These are phyloP conservation scores for Hydraecia micacea DNA, from an alignment of 2,888 invertebrate species.

Conservation along the genomic window DNA sequence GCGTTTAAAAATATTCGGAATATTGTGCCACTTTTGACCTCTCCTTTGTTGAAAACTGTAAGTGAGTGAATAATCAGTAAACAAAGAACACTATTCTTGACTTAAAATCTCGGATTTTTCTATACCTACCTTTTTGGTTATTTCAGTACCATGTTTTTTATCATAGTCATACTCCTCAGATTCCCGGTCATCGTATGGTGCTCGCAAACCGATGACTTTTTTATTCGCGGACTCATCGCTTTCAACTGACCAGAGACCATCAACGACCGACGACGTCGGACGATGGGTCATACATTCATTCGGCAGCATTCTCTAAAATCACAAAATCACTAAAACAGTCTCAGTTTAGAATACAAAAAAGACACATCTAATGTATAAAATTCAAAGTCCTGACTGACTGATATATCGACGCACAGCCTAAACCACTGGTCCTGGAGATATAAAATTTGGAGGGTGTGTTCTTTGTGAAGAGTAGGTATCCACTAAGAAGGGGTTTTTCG, in stretches of 20 bases:
- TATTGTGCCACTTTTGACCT: too few species aligned
- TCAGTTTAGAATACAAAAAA: constrained; percentile 10
- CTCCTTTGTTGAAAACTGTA: constrained; percentile 44
- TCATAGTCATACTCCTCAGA: constrained; percentile 69
- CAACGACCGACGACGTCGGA: constrained; percentile 27
- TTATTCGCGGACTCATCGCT: constrained; percentile 65
- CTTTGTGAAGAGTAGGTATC: too few species aligned
- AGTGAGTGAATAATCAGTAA: background rate
- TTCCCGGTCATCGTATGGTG: constrained; percentile 65
- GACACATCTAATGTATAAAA: background rate
- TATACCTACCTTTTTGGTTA: constrained; percentile 70
- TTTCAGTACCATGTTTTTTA: constrained; percentile 57
- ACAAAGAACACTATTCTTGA: background rate
- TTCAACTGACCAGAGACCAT: constrained; percentile 16
- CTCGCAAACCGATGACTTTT: constrained; percentile 67
- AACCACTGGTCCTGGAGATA: too few species aligned
- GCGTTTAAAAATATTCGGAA: too few species aligned
- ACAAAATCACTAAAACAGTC: constrained; percentile 51
- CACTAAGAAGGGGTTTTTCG: too few species aligned
- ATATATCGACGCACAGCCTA: too few species aligned
- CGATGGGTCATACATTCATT: constrained; percentile 68
- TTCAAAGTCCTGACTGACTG: too few species aligned
- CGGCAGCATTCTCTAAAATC: constrained; percentile 77
- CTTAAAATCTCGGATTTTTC: background rate
- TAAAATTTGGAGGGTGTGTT: too few species aligned